Evolutionary conservation across 2,797 vertebrate genomes (phyloP).

Genomic region (Hafferia zeledoni): DNA sequence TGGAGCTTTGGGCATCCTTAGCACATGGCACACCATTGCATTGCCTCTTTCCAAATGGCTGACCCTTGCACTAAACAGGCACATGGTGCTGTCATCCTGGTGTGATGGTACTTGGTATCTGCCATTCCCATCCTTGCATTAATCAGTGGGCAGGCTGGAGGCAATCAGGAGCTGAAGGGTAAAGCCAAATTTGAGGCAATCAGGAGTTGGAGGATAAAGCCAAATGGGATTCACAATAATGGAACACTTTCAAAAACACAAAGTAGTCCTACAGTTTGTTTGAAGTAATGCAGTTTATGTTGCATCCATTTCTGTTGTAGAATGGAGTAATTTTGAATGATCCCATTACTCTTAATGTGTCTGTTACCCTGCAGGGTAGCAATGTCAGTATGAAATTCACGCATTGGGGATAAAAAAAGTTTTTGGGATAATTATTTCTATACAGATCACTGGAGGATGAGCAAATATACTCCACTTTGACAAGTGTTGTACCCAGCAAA

Average conservation of each 20-base stretch:
- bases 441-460: not conserved
- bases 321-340: not conserved
- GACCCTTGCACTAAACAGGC: rapidly evolving
- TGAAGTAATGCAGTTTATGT: not conserved
- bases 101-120: not conserved
- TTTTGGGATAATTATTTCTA: not conserved
- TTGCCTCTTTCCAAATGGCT: not conserved
- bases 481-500: not conserved
- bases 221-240: not conserved
- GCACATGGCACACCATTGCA: rapidly evolving
- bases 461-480: not conserved
- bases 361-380: not conserved
- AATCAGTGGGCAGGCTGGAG: not conserved
- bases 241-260: not conserved
- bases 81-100: rapidly evolving
- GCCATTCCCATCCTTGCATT: not conserved
- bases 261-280: not conserved
- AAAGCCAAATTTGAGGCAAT: not conserved
- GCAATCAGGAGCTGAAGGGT: not conserved
- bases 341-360: not conserved
- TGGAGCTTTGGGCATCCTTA: not conserved
- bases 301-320: not conserved
- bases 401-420: not conserved
- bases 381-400: not conserved
- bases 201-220: not conserved